Evolutionary conservation across 1,140 invertebrate genomes (phyloP), one percentile per base, ranked within the genome.

Genomic region (Intoshia linei): DNA sequence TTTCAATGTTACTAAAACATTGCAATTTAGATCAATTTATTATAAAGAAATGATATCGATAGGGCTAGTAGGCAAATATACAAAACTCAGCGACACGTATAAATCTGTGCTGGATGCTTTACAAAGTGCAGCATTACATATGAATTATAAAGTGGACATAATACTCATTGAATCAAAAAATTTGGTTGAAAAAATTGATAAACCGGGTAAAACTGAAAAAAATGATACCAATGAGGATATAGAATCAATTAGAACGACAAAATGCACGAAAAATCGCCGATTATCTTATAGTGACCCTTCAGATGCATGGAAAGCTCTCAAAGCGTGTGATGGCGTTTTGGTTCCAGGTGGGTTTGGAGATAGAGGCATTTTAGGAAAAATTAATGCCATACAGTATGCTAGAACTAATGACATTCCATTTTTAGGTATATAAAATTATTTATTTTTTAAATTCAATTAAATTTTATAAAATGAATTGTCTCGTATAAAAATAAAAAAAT

Each of bases 61-160:
- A 41, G 74, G 73, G 15, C 60, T 98, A 13, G 90, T 99, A n/a
- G 90, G 90, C 6, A 99, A 99, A 62, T 98, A 99, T 48, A 90
- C 83, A 0, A 72, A 76, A 51, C 59, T 93, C 13, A 70, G 78
- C 50, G 90, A 98, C 60, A 71, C 83, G 0, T 98, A 99, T 52
- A 72, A 79, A 0, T 95, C 84, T 3, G 74, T 98, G 0, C 72
- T 72, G 2, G 93, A 95, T 61, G 74, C 87, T 0, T 55, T 95
- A 15, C 69, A 81, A 44, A 87, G 95, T 57, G 74, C 87, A 3
- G 67, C 76, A 1, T 66, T 87, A 18, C 66, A 70, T 39, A 68
- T 67, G 15, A 72, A 74, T 21, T 71, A 72, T 43, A 81, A 74
- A 57, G 62, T 93, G 1, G 71, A 72, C 41, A 55, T 92, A 19